These are phyloP conservation scores for Tachina lurida DNA, from an alignment of 2,888 invertebrate genomes.

Conservation along the genomic window DNA sequence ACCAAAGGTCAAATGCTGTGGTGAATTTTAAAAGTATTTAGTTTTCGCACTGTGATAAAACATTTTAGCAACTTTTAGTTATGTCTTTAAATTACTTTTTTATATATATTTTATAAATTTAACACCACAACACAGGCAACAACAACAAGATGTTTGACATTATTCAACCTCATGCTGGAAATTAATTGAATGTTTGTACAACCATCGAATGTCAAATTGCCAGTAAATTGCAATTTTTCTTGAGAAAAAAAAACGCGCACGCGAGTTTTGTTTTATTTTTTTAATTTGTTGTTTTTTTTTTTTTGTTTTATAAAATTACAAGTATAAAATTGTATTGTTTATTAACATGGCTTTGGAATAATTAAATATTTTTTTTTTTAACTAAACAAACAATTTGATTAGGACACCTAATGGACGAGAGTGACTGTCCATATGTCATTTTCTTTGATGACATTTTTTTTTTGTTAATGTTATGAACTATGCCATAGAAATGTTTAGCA, in stretches of 20 bases:
- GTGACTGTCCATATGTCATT: too few species aligned
- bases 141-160: constrained; percentile 41
- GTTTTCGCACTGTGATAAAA: constrained; percentile 25
- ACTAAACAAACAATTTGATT: too few species aligned
- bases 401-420: too few species aligned
- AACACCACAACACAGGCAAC: constrained; percentile 15
- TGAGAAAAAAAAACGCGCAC: constrained; percentile 33
- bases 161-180: constrained; percentile 49
- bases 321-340: neutral
- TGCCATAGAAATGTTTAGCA: neutral
- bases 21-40: constrained; percentile 40
- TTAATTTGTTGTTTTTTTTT: constrained; percentile 6
- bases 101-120: constrained; percentile 23
- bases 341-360: too few species aligned
- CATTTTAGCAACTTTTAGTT: constrained; percentile 1
- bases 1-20: constrained; percentile 32
- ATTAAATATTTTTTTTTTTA: too few species aligned
- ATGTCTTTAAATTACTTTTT: neutral
- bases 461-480: neutral
- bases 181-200: constrained; percentile 66
- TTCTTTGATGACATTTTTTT: constrained; percentile 5
- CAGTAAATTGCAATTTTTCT: constrained; percentile 49
- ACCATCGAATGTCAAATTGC: constrained; percentile 53
- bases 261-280: constrained; percentile 9
- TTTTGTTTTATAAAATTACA: constrained; percentile 11